These are phyloP conservation scores for Semicossyphus pulcher DNA, from an alignment of 2,113 vertebrate genomes.

Conservation along the genomic window DNA sequence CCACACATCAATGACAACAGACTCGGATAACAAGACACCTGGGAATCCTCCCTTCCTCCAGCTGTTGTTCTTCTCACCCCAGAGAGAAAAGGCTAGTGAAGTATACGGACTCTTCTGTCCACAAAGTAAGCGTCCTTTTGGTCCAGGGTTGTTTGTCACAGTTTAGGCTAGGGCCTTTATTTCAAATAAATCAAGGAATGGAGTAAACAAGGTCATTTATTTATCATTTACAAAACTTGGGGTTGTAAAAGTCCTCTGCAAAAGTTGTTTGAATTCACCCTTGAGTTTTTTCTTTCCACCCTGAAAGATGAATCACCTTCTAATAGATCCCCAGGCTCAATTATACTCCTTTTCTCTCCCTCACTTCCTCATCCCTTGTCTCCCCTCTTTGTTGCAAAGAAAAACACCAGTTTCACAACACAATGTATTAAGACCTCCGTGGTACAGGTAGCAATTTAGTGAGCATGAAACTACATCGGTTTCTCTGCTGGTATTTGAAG, in stretches of 20 bases:
- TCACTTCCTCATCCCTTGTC: conserved; percentile 12
- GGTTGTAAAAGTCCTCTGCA: too few relatives aligned
- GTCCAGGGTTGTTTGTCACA: neutral
- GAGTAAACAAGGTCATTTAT: too few relatives aligned
- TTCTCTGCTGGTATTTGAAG: conserved; percentile 57
- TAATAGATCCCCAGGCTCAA: conserved; percentile 32
- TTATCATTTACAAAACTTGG: too few relatives aligned
- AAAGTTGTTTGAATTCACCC: too few relatives aligned
- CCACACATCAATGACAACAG: conserved; percentile 21
- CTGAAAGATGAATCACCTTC: conserved; percentile 26
- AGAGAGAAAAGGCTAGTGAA: neutral
- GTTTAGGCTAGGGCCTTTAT: neutral
- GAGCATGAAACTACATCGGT: conserved; percentile 36
- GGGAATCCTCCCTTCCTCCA: neutral
- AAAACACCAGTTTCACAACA: conserved; percentile 75
- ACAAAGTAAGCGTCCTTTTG: neutral
- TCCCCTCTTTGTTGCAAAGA: conserved; percentile 33
- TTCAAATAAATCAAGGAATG: too few relatives aligned
- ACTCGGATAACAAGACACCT: conserved; percentile 2
- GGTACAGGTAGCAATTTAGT: conserved; percentile 68
- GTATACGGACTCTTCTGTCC: conserved; percentile 1
- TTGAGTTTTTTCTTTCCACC: conserved; percentile 24
- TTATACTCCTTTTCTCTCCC: conserved; percentile 14
- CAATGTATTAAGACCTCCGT: conserved; percentile 58
- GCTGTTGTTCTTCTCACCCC: conserved; percentile 21